These are phyloP conservation scores for Spisula solida DNA, from an alignment of 2,888 invertebrate genomes.

Conservation along the genomic window DNA sequence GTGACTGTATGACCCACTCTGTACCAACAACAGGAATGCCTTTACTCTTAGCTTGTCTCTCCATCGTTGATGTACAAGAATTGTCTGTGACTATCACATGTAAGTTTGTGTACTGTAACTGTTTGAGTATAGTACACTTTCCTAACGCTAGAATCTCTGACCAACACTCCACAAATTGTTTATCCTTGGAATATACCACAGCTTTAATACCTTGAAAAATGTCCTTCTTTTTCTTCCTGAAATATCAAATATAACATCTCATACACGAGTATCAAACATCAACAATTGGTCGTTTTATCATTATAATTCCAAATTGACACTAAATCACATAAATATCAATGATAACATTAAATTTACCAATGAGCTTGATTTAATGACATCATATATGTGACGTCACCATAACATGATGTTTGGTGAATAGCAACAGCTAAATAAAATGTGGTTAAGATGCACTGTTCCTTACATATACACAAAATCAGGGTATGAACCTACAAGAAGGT, in stretches of 20 bases:
- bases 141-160: conserved; percentile 78
- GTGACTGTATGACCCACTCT: conserved; percentile 91
- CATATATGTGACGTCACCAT: too few species aligned
- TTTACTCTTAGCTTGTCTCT: conserved; percentile 89
- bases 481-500: too few species aligned
- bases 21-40: conserved; percentile 91
- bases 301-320: too few species aligned
- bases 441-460: too few species aligned
- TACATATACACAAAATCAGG: too few species aligned
- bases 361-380: too few species aligned
- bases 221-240: conserved; percentile 71
- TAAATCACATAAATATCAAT: too few species aligned
- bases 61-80: conserved; percentile 90
- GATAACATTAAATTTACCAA: too few species aligned
- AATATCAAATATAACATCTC: not conserved
- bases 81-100: conserved; percentile 90
- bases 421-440: too few species aligned
- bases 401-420: too few species aligned
- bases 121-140: conserved; percentile 75
- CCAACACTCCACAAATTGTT: conserved; percentile 81
- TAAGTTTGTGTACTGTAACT: conserved; percentile 65
- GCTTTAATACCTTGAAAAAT: conserved; percentile 71
- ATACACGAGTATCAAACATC: too few species aligned
- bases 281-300: too few species aligned
- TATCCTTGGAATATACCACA: conserved; percentile 76